Percentiles rank a stretch among this genome's conserved stretches.
Conservation (phyloP, 2,797 vertebrate genomes). For the Periophthalmus magnuspinnatus region DNA sequence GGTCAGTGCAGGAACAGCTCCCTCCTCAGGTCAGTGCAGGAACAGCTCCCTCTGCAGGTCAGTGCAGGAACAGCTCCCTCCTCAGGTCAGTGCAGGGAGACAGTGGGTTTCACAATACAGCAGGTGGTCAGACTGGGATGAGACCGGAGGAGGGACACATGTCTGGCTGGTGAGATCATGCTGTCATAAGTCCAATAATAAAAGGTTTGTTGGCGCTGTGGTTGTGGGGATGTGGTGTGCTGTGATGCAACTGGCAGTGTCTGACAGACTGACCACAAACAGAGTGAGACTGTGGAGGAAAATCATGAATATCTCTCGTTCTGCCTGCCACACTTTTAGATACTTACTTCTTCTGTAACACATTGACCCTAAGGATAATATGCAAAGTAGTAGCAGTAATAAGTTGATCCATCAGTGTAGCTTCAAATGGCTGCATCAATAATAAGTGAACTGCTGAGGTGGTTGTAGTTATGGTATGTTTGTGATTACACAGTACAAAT, state of each 20-base stretch:
- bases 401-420: too few species aligned
- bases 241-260: slow-evolving; percentile 37
- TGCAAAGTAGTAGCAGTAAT: too few species aligned
- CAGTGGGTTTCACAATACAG: background rate
- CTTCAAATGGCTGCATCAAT: too few species aligned
- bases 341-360: background rate
- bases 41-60: background rate
- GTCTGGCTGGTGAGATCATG: background rate
- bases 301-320: background rate
- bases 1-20: slow-evolving; percentile 65
- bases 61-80: background rate
- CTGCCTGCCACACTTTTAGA: background rate
- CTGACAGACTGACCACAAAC: slow-evolving; percentile 27
- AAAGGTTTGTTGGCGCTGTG: slow-evolving; percentile 37
- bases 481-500: too few species aligned
- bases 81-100: too few species aligned
- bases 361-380: background rate
- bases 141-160: background rate
- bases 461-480: too few species aligned
- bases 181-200: slow-evolving; percentile 44
- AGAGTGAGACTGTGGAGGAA: slow-evolving; percentile 8
- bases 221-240: slow-evolving; percentile 23
- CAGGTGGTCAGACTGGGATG: background rate
- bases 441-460: too few species aligned
- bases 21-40: slow-evolving; percentile 65